Evolutionary conservation across 2,113 vertebrate genomes (phyloP), one percentile per base, ranked within the genome.

Genomic region (Xiphophorus hellerii): DNA sequence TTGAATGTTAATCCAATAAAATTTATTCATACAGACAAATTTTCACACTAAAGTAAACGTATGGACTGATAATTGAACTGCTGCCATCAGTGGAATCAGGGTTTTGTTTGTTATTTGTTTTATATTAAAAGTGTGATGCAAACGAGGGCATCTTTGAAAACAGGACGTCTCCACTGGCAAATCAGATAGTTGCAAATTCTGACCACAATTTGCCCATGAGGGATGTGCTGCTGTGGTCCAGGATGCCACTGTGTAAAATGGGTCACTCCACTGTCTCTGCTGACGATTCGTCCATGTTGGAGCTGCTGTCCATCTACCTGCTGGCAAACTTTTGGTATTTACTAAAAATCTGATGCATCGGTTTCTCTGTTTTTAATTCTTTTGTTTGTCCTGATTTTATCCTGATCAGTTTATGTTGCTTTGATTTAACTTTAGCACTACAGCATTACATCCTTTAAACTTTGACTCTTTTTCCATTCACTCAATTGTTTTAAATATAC

Each of bases 181-280:
- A 87, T 83, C 61, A 77, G 64, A 30, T 11, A 61, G 22, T 73
- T 71, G 84, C 69, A 84, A 61, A 73, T 71, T 29, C 37, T 54
- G 63, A 71, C 42, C 30, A 10, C n/a, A 0, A 12, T 68, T 33
- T 65, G 27, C 35, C 48, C 54, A 4, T 8, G 37, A 85, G 35
- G 74, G 51, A 65, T 73, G 14, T 44, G 71, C 63, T 30, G 35
- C 13, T 0, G 2, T 0, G 2, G 25, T 28, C 73, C 22, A 73
- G 8, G 27, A 63, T 31, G 39, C 62, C n/a, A 11, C 58, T 29
- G 9, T 60, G 35, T 27, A 15, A 71, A 71, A 39, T 27, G 6
- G 30, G 31, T 51, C 77, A 29, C 1, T 5, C 3, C 30, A 29
- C 25, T 30, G 30, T 12, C 5, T 71, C 72, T 51, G 14, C 31